phyloP scores from a whole-genome alignment of 1,140 invertebrate species.

The Leptopilina clavipes region DNA sequence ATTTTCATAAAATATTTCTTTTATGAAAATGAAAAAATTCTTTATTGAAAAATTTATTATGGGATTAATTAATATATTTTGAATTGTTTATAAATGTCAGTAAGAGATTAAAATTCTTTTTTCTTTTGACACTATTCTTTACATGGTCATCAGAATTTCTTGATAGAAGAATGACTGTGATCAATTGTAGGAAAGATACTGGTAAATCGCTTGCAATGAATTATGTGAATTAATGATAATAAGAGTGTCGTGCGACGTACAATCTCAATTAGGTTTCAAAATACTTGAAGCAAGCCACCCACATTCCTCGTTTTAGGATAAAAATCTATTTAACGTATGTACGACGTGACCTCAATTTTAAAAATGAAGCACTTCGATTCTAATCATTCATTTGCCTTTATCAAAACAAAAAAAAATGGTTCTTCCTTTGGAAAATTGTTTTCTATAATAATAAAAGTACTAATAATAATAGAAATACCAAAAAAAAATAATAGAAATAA shows the following conservation, averaged over 20 bases:
- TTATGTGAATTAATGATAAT: slow-evolving; percentile 17
- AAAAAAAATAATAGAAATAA: too few species aligned
- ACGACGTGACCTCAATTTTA: background rate
- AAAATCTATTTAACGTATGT: slow-evolving; percentile 5
- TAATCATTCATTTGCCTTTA: background rate
- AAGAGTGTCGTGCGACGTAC: slow-evolving; percentile 1
- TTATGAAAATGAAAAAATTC: too few species aligned
- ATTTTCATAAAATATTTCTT: too few species aligned
- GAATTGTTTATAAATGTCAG: too few species aligned
- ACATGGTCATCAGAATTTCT: too few species aligned
- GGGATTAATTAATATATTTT: too few species aligned
- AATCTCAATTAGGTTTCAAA: slow-evolving; percentile 20
- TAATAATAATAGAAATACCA: too few species aligned
- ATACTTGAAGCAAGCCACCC: slow-evolving; percentile 6
- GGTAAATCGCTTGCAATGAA: slow-evolving; percentile 8
- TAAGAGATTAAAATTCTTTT: too few species aligned
- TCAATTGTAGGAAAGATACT: slow-evolving; percentile 16
- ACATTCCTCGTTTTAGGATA: slow-evolving; percentile 16
- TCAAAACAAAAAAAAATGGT: background rate
- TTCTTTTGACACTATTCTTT: too few species aligned
- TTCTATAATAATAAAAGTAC: too few species aligned
- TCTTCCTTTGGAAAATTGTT: too few species aligned
- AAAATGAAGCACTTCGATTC: slow-evolving; percentile 3
- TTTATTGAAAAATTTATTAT: too few species aligned
- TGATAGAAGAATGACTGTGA: background rate